Base-by-base conservation (phyloP, 2,113 vertebrate genomes). In the Eretmochelys imbricata region DNA sequence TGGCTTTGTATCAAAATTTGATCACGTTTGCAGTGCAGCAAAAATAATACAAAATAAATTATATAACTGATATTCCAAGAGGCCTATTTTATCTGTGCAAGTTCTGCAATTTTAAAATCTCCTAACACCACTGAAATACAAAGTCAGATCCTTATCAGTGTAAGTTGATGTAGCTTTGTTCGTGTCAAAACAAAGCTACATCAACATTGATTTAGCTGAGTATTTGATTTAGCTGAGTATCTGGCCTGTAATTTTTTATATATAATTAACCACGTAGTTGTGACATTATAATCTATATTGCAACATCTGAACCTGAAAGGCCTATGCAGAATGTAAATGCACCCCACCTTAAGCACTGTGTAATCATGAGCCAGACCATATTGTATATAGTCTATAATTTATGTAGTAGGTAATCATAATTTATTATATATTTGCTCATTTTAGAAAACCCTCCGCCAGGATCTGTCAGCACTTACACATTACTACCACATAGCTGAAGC, bases 211-310 rank as follows among this genome's bases (percentile, higher is more conserved):
- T 95, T 91, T 94, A 89, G 38, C 59, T 31, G 29, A 62, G 13
- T 62, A 16, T 31, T 62, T 62, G 59, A 62, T 81, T 27, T 85
- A 85, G 0, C 27, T 49, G 24, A 31, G 80, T 8, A 92, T 87
- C 78, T 89, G 81, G 54, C 72, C 79, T 0, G 5, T 38, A 62
- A 50, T 89, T 88, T 94, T 88, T 95, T 79, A 48, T 38, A 81
- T 27, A 84, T 89, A 97, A 92, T 96, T 97, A 95, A 97, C 96
- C 62, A 95, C 92, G 62, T 57, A n/a, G 20, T 79, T 87, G 76
- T 93, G 79, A 75, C 92, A 75, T 95, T 96, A 94, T 95, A 97
- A 96, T 96, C 89, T 95, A 87, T 95, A 94, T 95, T 96, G 96
- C 89, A 96, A 93, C 87, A 95, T 93, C 88, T n/a, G 93, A 96